Evolutionary conservation across 2,113 vertebrate species (phyloP).

Genomic region (Tetraodon nigroviridis): DNA sequence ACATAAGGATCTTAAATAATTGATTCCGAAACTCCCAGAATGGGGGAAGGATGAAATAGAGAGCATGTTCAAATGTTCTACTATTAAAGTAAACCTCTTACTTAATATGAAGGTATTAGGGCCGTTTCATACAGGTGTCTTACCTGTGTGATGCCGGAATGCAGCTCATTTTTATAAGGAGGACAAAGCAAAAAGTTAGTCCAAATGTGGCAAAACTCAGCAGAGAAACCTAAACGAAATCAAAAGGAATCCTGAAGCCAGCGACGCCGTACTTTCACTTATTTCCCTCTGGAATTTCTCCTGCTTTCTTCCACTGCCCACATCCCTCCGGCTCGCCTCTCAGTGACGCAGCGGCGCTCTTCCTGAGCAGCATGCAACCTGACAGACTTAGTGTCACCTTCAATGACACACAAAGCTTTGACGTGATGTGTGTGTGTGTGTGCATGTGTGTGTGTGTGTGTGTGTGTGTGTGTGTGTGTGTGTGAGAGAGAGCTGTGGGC

Average conservation of each 20-base stretch:
- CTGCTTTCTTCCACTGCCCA: no score
- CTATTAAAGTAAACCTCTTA: no score
- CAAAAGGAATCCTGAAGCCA: no score
- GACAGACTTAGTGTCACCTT: conserved; percentile 50
- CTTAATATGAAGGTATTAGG: neutral
- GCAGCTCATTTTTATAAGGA: conserved; percentile 40
- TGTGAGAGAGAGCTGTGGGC: no score
- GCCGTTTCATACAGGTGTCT: neutral
- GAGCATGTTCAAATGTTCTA: neutral
- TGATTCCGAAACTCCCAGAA: conserved; percentile 1
- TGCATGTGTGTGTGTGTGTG: no score
- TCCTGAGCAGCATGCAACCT: conserved; percentile 8
- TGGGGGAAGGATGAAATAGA: conserved; percentile 1
- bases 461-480: no score
- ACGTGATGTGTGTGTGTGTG: conserved; percentile 11
- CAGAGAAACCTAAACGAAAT: no score
- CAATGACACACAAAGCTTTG: conserved; percentile 29
- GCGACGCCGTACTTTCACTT: neutral
- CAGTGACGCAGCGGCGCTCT: conserved; percentile 35
- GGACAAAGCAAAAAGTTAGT: conserved; percentile 1
- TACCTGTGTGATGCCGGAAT: conserved; percentile 56
- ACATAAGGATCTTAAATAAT: conserved; percentile 32
- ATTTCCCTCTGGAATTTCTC: neutral
- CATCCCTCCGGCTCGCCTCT: neutral
- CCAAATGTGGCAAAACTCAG: neutral